Evolutionary conservation across 2,888 invertebrate genomes (phyloP).

Genomic region (Poecilus cupreus): DNA sequence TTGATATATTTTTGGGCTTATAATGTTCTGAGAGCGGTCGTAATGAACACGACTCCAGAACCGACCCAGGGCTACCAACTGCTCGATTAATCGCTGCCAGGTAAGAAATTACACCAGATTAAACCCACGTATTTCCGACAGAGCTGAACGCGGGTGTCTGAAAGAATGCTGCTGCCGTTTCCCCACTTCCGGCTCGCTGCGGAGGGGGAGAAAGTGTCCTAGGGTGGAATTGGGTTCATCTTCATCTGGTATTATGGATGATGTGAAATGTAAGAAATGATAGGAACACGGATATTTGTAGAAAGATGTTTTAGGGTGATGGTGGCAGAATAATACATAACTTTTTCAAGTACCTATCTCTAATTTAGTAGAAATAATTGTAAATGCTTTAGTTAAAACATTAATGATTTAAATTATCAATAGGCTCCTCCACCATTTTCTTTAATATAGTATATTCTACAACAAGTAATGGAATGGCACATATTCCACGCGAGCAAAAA

Average conservation of each 20-base stretch:
- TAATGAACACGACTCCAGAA: slow-evolving; percentile 4
- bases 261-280: neutral
- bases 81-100: slow-evolving; percentile 54
- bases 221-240: neutral
- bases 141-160: neutral
- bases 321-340: neutral
- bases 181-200: neutral
- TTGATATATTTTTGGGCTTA: slow-evolving; percentile 50
- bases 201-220: neutral
- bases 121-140: slow-evolving; percentile 30
- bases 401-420: no score
- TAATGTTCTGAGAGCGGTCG: slow-evolving; percentile 4
- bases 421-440: no score
- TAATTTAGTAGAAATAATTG: no score
- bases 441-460: no score
- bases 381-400: no score
- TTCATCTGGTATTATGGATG: no score
- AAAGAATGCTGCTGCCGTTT: slow-evolving; percentile 35
- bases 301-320: neutral
- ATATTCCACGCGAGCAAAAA: no score
- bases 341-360: neutral
- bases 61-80: slow-evolving; percentile 5
- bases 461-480: no score
- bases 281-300: neutral
- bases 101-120: slow-evolving; percentile 55